Percentiles rank a stretch among this genome's conserved stretches.
Conservation (phyloP, 2,797 vertebrate genomes). For the Danio jaintianensis region DNA sequence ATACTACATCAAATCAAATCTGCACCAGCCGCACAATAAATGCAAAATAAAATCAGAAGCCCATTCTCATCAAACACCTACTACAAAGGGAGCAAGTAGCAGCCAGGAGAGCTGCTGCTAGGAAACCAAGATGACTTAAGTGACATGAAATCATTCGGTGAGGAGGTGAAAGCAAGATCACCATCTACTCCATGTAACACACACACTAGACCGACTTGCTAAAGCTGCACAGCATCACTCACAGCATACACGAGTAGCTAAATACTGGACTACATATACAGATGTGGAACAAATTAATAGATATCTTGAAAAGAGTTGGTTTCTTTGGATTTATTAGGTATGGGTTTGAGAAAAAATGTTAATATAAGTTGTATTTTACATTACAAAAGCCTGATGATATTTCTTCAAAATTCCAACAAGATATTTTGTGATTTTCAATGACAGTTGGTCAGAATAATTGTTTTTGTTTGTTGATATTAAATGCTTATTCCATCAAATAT, state of each 20-base stretch:
- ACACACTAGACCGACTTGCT: background rate
- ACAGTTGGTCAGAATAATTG: too few relatives aligned
- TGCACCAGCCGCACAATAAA: conserved; percentile 27
- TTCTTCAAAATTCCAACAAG: too few relatives aligned
- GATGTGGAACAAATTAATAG: too few relatives aligned
- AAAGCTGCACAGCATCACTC: background rate
- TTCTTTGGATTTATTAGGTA: too few relatives aligned
- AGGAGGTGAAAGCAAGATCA: conserved; percentile 36
- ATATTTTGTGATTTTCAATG: too few relatives aligned
- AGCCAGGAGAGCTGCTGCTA: conserved; percentile 56
- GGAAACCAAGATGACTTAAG: conserved; percentile 63
- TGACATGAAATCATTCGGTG: conserved; percentile 46
- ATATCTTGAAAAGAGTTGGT: too few relatives aligned
- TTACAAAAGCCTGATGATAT: too few relatives aligned
- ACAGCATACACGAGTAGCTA: background rate
- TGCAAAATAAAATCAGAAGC: conserved; percentile 51
- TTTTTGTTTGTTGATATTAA: too few relatives aligned
- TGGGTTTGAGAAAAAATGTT: too few relatives aligned
- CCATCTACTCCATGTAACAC: conserved; percentile 15
- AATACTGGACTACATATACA: background rate
- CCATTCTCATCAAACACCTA: conserved; percentile 53
- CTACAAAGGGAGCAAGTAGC: conserved; percentile 51
- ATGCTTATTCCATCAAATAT: too few relatives aligned
- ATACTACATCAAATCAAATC: conserved; percentile 43
- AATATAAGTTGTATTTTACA: too few relatives aligned